These are phyloP conservation scores for Mionectes macconnelli DNA, from an alignment of 2,113 vertebrate genomes.

Conservation along the genomic window DNA sequence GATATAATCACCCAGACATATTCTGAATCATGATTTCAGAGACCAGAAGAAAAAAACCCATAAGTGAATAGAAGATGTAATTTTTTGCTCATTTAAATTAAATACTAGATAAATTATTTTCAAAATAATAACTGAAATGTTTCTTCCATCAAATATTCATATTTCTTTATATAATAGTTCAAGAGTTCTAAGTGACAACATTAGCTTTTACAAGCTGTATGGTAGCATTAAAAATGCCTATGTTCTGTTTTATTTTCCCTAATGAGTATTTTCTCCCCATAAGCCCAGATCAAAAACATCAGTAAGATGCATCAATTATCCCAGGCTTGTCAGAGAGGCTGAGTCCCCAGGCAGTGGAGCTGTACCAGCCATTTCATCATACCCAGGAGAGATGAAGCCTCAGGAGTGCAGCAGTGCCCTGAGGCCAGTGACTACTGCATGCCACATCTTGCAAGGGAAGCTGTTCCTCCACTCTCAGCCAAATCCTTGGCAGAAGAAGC, in stretches of 20 bases:
- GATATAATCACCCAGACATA: neutral
- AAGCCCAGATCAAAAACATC: neutral
- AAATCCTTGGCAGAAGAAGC: neutral
- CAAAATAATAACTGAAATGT: neutral
- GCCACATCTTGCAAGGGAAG: neutral
- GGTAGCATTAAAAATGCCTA: neutral
- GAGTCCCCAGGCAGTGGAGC: neutral
- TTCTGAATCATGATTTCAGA: neutral
- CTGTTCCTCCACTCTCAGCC: neutral
- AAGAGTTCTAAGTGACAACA: neutral
- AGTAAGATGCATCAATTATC: neutral
- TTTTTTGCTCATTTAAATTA: neutral
- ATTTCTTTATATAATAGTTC: neutral
- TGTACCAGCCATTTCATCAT: rapidly evolving
- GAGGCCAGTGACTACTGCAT: neutral
- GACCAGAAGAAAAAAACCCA: neutral
- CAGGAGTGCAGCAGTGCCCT: neutral
- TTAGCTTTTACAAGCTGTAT: neutral
- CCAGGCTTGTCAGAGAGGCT: neutral
- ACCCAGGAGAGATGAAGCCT: neutral
- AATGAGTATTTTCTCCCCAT: neutral
- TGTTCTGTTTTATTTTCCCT: neutral
- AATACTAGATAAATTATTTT: neutral
- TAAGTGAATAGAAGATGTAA: neutral
- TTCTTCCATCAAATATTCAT: neutral